phyloP scores from a whole-genome alignment of 2,888 invertebrate genomes.

The Coelinius sp. region DNA sequence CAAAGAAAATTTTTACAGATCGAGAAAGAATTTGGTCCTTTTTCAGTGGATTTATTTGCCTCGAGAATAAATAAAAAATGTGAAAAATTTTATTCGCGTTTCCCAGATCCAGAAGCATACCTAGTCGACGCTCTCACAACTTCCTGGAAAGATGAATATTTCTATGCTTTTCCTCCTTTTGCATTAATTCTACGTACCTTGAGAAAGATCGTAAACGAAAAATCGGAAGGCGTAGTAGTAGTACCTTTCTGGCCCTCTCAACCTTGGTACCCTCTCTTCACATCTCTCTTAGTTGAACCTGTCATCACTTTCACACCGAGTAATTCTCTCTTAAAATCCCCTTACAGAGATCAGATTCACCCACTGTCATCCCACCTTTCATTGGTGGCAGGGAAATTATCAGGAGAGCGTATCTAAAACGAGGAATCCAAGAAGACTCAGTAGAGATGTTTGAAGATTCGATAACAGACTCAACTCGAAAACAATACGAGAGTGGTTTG shows the following conservation, averaged over 20 bases:
- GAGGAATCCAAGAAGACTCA: not conserved
- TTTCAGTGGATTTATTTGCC: conserved; percentile 41
- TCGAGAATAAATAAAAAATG: conserved; percentile 38
- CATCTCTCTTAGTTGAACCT: not conserved
- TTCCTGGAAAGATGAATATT: conserved; percentile 21
- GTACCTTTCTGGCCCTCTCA: conserved; percentile 35
- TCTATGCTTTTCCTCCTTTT: conserved; percentile 45
- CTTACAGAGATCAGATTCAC: not conserved
- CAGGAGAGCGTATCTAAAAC: not conserved
- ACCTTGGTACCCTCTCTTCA: conserved; percentile 19
- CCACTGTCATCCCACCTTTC: not conserved
- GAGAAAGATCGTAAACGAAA: conserved; percentile 38
- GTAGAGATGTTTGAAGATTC: conserved; percentile 13
- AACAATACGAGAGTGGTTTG: conserved; percentile 17
- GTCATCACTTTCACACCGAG: not conserved
- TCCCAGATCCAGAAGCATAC: conserved; percentile 35
- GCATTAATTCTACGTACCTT: conserved; percentile 36
- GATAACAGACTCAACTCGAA: conserved; percentile 22
- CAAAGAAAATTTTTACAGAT: conserved; percentile 27
- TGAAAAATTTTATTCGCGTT: conserved; percentile 35
- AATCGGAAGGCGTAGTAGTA: conserved; percentile 38
- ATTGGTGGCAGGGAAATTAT: not conserved
- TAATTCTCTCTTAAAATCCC: not conserved
- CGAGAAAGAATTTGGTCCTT: conserved; percentile 22
- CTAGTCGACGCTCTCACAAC: conserved; percentile 42